Percentiles rank a stretch among this genome's conserved stretches.
phyloP scores from a whole-genome alignment of 2,797 vertebrate genomes.

The Helostoma temminkii region DNA sequence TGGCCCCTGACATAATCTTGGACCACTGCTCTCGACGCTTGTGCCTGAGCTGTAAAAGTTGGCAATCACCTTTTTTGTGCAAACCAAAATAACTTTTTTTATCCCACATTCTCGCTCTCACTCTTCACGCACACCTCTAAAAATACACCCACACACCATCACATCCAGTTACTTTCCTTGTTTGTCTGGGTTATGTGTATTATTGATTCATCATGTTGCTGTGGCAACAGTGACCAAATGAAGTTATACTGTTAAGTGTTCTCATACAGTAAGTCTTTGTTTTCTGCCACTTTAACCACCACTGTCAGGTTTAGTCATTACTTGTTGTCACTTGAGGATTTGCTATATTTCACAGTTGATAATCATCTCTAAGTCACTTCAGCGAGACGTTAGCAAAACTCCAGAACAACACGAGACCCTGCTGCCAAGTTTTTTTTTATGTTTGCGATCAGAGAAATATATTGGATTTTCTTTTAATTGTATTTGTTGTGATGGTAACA shows the following conservation, averaged over 20 bases:
- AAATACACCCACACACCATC: conserved; percentile 24
- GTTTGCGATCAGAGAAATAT: no score
- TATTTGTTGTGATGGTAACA: no score
- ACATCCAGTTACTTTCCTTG: conserved; percentile 15
- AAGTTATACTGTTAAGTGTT: conserved; percentile 19
- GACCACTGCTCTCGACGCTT: conserved; percentile 30
- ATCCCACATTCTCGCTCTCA: background rate
- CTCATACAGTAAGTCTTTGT: conserved; percentile 14
- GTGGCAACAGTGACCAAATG: conserved; percentile 51
- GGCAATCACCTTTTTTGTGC: conserved; percentile 37
- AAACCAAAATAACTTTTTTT: conserved; percentile 43
- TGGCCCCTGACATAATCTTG: conserved; percentile 40
- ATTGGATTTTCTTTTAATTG: no score
- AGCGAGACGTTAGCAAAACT: background rate
- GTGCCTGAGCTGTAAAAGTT: conserved; percentile 31
- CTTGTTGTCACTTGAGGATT: background rate
- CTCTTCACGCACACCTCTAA: conserved; percentile 26
- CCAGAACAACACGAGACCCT: background rate
- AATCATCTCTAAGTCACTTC: no score
- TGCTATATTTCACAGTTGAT: background rate
- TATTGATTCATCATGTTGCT: conserved; percentile 44
- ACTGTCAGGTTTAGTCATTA: no score
- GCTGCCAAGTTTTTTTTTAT: no score
- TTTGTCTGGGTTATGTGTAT: conserved; percentile 13
- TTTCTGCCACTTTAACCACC: conserved; percentile 6